Evolutionary conservation across 2,113 vertebrate species (phyloP).

Genomic region (Sinocyclocheilus grahami): DNA sequence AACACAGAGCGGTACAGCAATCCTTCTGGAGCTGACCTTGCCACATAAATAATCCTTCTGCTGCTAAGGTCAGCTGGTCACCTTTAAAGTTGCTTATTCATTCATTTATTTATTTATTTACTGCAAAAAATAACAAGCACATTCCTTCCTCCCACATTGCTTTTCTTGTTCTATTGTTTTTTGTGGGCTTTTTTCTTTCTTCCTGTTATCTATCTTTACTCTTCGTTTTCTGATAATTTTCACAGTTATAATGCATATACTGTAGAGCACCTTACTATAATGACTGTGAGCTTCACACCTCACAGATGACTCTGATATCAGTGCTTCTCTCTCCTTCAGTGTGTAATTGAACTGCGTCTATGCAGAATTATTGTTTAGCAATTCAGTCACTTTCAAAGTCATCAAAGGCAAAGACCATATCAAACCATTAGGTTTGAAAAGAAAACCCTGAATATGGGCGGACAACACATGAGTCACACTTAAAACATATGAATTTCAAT

Average conservation of each 20-base stretch:
- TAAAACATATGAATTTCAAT: neutral
- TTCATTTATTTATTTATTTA: constrained; percentile 34
- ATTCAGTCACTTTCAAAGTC: constrained; percentile 17
- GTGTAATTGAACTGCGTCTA: constrained; percentile 57
- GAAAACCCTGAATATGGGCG: neutral
- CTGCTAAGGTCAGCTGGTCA: constrained; percentile 39
- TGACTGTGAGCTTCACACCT: constrained; percentile 41
- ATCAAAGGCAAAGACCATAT: neutral
- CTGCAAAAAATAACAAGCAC: neutral
- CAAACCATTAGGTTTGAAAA: neutral
- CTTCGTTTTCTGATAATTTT: neutral
- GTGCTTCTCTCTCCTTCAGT: constrained; percentile 56
- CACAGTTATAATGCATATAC: neutral
- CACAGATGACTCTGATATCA: constrained; percentile 57
- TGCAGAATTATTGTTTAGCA: neutral
- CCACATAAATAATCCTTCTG: constrained; percentile 14
- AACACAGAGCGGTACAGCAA: constrained; percentile 17
- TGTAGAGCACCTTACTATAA: neutral
- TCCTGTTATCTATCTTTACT: constrained; percentile 9
- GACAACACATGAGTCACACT: neutral
- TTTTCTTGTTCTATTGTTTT: constrained; percentile 13
- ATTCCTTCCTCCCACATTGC: neutral
- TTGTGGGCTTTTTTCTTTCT: constrained; percentile 5
- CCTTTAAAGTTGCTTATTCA: constrained; percentile 54
- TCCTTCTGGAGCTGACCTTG: constrained; percentile 32